These are phyloP conservation scores for Drosophila pandora DNA, from an alignment of 1,140 invertebrate species.

Conservation along the genomic window DNA sequence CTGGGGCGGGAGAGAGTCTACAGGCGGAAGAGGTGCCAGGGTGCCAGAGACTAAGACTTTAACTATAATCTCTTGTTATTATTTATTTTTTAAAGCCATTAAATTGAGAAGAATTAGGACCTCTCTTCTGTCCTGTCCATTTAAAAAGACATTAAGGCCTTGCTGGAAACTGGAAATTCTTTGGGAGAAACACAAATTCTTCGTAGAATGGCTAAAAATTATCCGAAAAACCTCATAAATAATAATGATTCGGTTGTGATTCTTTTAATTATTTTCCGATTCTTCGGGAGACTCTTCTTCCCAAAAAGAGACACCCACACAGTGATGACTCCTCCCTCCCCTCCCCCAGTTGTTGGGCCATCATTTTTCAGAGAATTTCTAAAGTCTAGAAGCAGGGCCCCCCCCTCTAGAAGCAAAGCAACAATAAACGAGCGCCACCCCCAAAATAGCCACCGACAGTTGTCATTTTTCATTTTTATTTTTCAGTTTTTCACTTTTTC, in stretches of 20 bases:
- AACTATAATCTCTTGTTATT: neutral
- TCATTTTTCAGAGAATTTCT: conserved; percentile 63
- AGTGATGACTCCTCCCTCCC: neutral
- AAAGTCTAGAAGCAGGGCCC: conserved; percentile 68
- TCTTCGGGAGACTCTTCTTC: no score
- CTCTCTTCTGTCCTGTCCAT: conserved; percentile 41
- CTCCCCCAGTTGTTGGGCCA: conserved; percentile 62
- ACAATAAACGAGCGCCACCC: conserved; percentile 59
- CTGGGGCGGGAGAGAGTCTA: no score
- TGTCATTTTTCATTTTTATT: conserved; percentile 63
- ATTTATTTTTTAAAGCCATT: neutral
- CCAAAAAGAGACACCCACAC: no score
- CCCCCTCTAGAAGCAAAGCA: conserved; percentile 4
- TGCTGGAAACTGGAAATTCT: neutral
- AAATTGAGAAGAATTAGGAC: neutral
- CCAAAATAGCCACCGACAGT: conserved; percentile 42
- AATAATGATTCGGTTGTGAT: no score
- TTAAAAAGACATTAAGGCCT: conserved; percentile 67
- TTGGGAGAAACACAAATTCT: no score
- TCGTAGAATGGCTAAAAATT: no score
- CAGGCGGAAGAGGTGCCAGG: no score
- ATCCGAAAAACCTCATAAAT: no score
- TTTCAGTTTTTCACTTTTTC: no score
- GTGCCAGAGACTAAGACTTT: no score
- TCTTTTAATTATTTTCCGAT: no score